Evolutionary conservation across 2,113 vertebrate species (phyloP).

Genomic region (Acanthisitta chloris): DNA sequence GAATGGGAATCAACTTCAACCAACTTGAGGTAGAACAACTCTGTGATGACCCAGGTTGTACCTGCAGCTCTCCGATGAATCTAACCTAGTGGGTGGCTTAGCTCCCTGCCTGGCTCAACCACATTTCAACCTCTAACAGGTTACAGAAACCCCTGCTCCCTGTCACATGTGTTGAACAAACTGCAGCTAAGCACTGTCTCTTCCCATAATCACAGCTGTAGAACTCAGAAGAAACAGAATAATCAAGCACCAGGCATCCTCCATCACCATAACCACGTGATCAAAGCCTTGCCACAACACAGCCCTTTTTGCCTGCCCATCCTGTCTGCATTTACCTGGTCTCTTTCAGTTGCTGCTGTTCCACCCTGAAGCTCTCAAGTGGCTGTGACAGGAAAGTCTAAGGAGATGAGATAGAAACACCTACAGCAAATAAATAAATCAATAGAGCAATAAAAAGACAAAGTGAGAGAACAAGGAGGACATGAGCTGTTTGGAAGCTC

Average conservation of each 20-base stretch:
- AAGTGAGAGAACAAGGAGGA: constrained; percentile 11
- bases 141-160: not conserved
- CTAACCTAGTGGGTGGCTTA: not conserved
- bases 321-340: not conserved
- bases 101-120: not conserved
- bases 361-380: not conserved
- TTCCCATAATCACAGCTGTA: not conserved
- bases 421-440: constrained; percentile 42
- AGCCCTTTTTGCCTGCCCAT: not conserved
- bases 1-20: not conserved
- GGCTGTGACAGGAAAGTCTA: not conserved
- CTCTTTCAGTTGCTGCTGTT: not conserved
- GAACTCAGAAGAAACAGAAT: not conserved
- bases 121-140: not conserved
- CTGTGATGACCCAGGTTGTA: not conserved
- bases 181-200: not conserved
- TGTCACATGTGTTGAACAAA: not conserved
- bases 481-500: constrained; percentile 52
- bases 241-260: not conserved
- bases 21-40: not conserved
- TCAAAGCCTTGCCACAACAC: not conserved
- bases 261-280: not conserved
- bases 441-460: constrained; percentile 29
- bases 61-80: not conserved
- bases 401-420: constrained; percentile 38